phyloP scores from a whole-genome alignment of 2,113 vertebrate genomes.

The human (Homo sapiens) region DNA sequence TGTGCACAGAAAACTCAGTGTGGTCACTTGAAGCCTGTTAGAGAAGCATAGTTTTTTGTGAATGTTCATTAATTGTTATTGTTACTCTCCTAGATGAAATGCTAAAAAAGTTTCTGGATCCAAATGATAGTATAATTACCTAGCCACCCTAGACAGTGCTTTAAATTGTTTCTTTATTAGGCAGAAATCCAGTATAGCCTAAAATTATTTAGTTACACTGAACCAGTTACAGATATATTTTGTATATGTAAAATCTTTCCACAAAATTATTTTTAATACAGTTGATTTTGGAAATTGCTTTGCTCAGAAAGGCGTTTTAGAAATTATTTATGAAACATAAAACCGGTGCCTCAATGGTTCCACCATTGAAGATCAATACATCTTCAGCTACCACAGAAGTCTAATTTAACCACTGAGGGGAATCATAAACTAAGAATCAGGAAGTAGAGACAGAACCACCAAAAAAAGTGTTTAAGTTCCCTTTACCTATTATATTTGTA shows the following conservation, averaged over 20 bases:
- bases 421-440: neutral
- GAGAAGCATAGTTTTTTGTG: neutral
- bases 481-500: neutral
- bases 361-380: neutral
- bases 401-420: neutral
- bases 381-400: neutral
- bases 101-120: neutral
- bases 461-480: neutral
- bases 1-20: neutral
- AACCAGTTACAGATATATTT: neutral
- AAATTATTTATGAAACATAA: neutral
- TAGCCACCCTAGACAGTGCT: neutral
- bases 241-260: neutral
- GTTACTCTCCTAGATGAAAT: neutral
- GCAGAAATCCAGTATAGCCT: neutral
- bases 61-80: neutral
- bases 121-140: neutral
- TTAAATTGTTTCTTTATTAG: neutral
- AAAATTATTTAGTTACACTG: neutral
- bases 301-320: neutral
- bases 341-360: neutral
- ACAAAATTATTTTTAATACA: neutral
- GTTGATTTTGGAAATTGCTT: neutral
- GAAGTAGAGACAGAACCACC: neutral
- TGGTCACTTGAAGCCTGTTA: neutral